Evolutionary conservation across 1,140 invertebrate genomes (phyloP), one percentile per base, ranked within the genome.

Genomic region (Drosophila virilis): DNA sequence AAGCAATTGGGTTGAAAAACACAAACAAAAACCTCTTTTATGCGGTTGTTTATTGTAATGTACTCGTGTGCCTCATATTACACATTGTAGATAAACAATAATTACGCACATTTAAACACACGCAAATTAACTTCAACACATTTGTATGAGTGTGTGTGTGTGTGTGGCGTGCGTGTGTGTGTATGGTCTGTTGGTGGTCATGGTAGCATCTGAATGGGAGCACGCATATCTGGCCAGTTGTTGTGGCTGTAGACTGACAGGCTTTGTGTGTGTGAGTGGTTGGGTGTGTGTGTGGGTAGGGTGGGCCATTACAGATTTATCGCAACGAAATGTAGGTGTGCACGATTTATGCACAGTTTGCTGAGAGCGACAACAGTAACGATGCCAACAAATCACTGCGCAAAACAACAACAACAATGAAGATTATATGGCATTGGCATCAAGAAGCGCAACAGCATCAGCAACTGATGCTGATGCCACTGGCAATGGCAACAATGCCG

Each of bases 291-390:
- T 8, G 38, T 37, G 6, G 43, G 6, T 6, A 4, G 42, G 17
- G 52, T 43, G 15, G 37, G 72, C 80, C 84, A 84, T 88, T 88
- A 88, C 84, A 83, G 84, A 88, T 89, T 88, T 89, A 88, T 89
- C 77, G 77, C 84, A 88, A 69, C 77, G 88, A 82, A 74, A 72
- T 88, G 84, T 89, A 89, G 83, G 83, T 86, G 83, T 77, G 70
- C 66, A 83, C 79, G 83, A 88, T 89, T 89, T 88, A 88, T 88
- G 83, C 77, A 83, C 83, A 88, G 79, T 88, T 88, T 80, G 84
- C 83, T 88, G 77, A 77, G 83, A 86, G 83, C 83, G 84, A 86
- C 83, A 86, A 88, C 83, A 86, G 83, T 86, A 86, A 86, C 83
- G 83, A 86, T 74, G 84, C 76, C 83, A 86, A 86, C 83, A 86